These are phyloP conservation scores for Brachyhypopomus occidentalis DNA, from an alignment of 2,113 vertebrate species.

Conservation along the genomic window DNA sequence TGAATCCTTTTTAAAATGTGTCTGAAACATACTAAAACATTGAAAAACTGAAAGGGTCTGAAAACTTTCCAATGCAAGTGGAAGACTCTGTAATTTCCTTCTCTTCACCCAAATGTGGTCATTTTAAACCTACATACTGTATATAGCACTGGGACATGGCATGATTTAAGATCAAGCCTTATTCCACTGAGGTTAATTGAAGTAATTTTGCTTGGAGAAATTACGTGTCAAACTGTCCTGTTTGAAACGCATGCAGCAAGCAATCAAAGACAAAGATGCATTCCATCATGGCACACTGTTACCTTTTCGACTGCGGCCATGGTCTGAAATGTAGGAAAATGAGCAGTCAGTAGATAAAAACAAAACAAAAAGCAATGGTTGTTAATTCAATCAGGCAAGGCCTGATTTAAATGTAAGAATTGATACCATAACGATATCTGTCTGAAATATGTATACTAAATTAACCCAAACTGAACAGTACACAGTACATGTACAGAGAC, in stretches of 20 bases:
- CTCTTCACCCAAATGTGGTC: neutral
- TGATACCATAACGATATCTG: neutral
- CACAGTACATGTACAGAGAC: too few species aligned
- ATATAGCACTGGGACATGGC: neutral
- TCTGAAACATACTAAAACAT: too few species aligned
- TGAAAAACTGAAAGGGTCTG: too few species aligned
- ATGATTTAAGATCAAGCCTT: constrained; percentile 3
- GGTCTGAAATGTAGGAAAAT: constrained; percentile 82
- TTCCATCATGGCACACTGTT: constrained; percentile 36
- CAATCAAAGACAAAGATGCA: constrained; percentile 18
- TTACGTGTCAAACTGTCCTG: neutral
- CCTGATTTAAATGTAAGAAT: neutral
- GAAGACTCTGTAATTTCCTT: neutral
- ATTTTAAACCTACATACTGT: neutral
- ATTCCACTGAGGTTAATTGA: neutral
- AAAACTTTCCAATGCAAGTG: too few species aligned
- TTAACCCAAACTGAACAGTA: neutral
- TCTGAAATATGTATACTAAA: neutral
- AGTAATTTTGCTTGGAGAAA: neutral
- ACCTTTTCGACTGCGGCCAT: constrained; percentile 84
- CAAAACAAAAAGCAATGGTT: too few species aligned
- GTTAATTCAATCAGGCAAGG: neutral
- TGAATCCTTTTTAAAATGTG: too few species aligned
- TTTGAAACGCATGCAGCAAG: constrained; percentile 37
- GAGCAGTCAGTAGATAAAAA: constrained; percentile 45